Conservation (phyloP, 2,113 vertebrate species). For the Crotalus horridus region DNA sequence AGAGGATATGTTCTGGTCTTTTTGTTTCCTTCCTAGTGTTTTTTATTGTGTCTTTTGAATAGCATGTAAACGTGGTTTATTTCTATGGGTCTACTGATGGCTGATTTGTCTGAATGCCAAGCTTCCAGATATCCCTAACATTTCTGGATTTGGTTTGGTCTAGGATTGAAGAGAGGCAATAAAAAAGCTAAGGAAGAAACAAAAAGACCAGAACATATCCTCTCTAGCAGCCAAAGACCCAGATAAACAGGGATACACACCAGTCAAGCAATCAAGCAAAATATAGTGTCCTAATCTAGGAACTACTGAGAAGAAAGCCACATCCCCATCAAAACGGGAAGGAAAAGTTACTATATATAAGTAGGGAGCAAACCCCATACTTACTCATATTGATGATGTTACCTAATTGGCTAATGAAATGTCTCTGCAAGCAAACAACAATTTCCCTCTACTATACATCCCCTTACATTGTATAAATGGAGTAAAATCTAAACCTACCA, state of each 20-base stretch:
- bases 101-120: neutral
- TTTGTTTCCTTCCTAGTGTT: neutral
- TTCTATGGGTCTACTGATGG: neutral
- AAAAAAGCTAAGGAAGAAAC: neutral
- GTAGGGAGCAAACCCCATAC: neutral
- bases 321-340: neutral
- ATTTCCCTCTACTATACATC: neutral
- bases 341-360: neutral
- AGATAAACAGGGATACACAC: neutral
- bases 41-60: neutral
- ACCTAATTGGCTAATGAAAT: neutral
- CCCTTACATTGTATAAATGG: neutral
- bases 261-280: neutral
- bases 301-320: neutral
- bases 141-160: neutral
- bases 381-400: neutral
- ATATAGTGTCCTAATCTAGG: neutral
- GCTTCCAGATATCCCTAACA: neutral
- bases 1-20: neutral
- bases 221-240: neutral
- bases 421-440: neutral
- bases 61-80: neutral
- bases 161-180: neutral
- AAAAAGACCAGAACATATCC: neutral
- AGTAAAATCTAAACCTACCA: neutral